Evolutionary conservation across 2,797 vertebrate genomes (phyloP).

Genomic region (Trematomus bernacchii): DNA sequence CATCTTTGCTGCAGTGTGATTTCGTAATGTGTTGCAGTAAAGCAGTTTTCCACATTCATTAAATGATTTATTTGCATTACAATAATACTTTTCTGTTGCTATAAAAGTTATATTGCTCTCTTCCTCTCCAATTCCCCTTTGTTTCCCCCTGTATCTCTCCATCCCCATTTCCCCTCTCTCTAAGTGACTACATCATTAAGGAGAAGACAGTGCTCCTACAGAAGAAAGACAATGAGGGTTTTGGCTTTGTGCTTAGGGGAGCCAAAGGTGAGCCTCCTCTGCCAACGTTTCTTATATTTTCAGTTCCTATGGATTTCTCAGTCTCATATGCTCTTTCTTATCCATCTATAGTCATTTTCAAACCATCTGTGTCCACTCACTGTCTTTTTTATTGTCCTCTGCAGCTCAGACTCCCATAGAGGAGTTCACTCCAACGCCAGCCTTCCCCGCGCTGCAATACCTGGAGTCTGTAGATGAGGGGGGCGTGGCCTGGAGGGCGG

Average conservation of each 20-base stretch:
- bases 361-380: conserved; percentile 30
- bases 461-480: conserved; percentile 96
- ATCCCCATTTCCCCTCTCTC: conserved; percentile 26
- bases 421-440: conserved; percentile 96
- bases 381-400: conserved; percentile 43
- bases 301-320: not conserved
- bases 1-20: conserved; percentile 74
- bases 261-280: conserved; percentile 91
- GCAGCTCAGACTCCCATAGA: conserved; percentile 97
- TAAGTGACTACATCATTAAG: conserved; percentile 97
- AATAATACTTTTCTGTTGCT: conserved; percentile 47
- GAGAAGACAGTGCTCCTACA: conserved; percentile 96
- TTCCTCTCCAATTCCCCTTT: conserved; percentile 35
- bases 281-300: conserved; percentile 11
- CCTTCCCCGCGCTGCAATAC: conserved; percentile 95
- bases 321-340: conserved; percentile 21
- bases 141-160: conserved; percentile 21
- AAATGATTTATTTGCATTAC: conserved; percentile 74
- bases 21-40: conserved; percentile 72
- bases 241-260: conserved; percentile 95
- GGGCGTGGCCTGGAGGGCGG: conserved; percentile 93
- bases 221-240: conserved; percentile 97
- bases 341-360: conserved; percentile 16
- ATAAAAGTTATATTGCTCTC: conserved; percentile 50
- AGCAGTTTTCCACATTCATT: conserved; percentile 62